Evolutionary conservation across 1,140 invertebrate species (phyloP).

Genomic region (Drosophila sturtevanti): DNA sequence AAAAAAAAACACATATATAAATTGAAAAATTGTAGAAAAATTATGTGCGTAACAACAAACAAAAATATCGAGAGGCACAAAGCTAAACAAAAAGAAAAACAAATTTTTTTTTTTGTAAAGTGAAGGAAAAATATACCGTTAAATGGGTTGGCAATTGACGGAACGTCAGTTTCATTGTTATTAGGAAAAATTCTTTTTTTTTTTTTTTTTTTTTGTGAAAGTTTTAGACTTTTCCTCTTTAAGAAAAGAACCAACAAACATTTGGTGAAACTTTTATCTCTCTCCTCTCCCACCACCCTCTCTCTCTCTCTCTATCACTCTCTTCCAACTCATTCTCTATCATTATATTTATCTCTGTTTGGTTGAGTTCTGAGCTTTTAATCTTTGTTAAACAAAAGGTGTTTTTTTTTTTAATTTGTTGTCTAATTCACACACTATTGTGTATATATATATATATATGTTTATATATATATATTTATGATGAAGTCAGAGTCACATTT

Average conservation of each 20-base stretch:
- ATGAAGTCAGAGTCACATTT: constrained; percentile 35
- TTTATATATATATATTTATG: neutral
- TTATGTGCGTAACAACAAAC: constrained; percentile 37
- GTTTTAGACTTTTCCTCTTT: constrained; percentile 43
- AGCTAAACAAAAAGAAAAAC: neutral
- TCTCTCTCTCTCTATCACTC: neutral
- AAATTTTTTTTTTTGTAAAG: constrained; percentile 39
- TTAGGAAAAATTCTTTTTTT: constrained; percentile 48
- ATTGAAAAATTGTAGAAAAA: constrained; percentile 43
- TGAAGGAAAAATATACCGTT: constrained; percentile 46
- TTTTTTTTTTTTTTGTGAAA: constrained; percentile 38
- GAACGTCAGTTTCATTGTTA: constrained; percentile 44
- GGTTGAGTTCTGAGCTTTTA: constrained; percentile 14
- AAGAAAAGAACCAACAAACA: neutral
- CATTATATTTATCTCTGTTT: neutral
- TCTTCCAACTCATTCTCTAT: neutral
- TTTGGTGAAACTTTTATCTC: constrained; percentile 44
- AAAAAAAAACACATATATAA: neutral
- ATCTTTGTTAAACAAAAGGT: constrained; percentile 49
- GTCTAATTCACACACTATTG: constrained; percentile 55
- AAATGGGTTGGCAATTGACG: constrained; percentile 43
- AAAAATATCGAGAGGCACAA: constrained; percentile 9
- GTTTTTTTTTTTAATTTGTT: constrained; percentile 42
- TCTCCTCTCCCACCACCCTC: neutral
- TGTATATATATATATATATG: neutral